These are phyloP conservation scores for Trypoxylon attenuatum DNA, from an alignment of 2,888 invertebrate species.

Conservation along the genomic window DNA sequence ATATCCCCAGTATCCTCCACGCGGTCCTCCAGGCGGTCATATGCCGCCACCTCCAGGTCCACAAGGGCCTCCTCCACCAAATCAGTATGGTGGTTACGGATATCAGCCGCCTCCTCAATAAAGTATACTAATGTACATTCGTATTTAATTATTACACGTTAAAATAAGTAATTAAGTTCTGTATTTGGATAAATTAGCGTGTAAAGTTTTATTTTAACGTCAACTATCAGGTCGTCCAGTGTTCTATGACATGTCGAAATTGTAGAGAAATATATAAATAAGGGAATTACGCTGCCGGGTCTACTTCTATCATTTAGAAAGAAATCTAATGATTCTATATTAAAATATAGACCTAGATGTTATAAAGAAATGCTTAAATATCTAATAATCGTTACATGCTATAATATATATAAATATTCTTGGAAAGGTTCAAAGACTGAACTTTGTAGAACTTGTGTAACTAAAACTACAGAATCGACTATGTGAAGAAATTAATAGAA, in stretches of 20 bases:
- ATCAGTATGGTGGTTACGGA: constrained; percentile 85
- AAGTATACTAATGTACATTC: constrained; percentile 45
- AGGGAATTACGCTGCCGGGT: constrained; percentile 20
- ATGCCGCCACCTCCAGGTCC: constrained; percentile 80
- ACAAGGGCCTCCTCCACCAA: constrained; percentile 84
- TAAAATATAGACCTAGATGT: constrained; percentile 4
- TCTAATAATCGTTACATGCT: constrained; percentile 7
- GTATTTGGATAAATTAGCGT: constrained; percentile 23
- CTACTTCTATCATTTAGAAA: constrained; percentile 9
- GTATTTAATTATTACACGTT: constrained; percentile 15
- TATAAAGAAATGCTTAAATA: background rate
- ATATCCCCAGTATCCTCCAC: constrained; percentile 79
- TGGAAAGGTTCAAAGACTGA: background rate
- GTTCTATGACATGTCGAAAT: constrained; percentile 28
- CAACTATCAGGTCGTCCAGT: constrained; percentile 38
- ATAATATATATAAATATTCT: no score
- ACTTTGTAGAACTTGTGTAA: constrained; percentile 5
- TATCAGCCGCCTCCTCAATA: constrained; percentile 87
- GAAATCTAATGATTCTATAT: background rate
- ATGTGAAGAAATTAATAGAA: no score
- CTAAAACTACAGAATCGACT: no score
- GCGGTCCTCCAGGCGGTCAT: constrained; percentile 79
- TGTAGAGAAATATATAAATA: constrained; percentile 35
- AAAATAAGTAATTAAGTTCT: constrained; percentile 31
- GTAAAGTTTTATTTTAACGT: constrained; percentile 33